These are phyloP conservation scores for Sesia apiformis DNA, from an alignment of 2,888 invertebrate genomes.

Conservation along the genomic window DNA sequence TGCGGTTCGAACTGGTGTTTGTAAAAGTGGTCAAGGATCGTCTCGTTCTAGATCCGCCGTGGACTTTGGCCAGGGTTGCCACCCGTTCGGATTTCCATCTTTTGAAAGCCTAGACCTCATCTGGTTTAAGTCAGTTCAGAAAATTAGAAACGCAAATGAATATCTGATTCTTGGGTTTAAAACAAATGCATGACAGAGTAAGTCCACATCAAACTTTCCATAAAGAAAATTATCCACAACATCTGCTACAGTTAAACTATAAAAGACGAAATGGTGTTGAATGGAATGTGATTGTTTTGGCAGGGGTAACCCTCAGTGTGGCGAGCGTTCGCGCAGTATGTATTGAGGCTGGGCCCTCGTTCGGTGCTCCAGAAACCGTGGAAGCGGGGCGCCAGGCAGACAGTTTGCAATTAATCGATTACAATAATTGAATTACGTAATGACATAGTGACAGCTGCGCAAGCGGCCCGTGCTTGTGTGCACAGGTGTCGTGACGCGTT, in stretches of 20 bases:
- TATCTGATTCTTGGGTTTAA: no score
- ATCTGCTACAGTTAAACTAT: no score
- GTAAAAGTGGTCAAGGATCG: slow-evolving; percentile 30
- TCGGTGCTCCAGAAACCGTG: slow-evolving; percentile 34
- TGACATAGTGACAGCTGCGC: slow-evolving; percentile 65
- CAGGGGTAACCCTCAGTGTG: background rate
- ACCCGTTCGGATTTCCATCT: background rate
- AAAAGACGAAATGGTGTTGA: no score
- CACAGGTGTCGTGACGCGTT: slow-evolving; percentile 53
- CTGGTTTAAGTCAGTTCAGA: no score
- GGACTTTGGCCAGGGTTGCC: background rate
- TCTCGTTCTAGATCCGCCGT: slow-evolving; percentile 13
- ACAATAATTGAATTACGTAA: slow-evolving; percentile 53
- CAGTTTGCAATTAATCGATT: slow-evolving; percentile 61
- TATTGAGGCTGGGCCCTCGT: slow-evolving; percentile 13
- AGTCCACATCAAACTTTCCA: no score
- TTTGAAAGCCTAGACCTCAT: no score
- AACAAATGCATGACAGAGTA: no score
- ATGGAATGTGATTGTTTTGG: no score
- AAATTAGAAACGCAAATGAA: no score
- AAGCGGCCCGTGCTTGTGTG: slow-evolving; percentile 40
- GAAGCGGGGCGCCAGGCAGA: slow-evolving; percentile 38
- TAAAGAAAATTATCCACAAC: no score
- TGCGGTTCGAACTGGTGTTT: slow-evolving; percentile 19
- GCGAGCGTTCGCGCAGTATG: background rate